Conservation (phyloP, 2,113 vertebrate species). For the Corythornis madagascariensis region DNA sequence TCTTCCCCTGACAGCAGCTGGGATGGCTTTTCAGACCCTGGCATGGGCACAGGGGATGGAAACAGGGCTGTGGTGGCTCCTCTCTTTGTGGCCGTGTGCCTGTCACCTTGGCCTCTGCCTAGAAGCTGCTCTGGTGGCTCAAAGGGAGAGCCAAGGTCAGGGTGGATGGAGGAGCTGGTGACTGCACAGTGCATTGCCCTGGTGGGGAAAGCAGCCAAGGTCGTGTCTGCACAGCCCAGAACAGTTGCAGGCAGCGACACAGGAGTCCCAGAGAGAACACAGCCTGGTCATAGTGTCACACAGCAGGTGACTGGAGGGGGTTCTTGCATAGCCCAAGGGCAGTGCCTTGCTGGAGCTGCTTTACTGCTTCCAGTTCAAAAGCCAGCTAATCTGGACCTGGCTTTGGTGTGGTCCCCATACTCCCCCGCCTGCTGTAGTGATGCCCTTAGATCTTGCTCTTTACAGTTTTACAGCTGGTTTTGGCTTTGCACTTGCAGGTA, state of each 20-base stretch:
- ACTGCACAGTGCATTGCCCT: fast-evolving
- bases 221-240: not conserved
- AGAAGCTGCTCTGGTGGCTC: not conserved
- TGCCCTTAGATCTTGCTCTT: not conserved
- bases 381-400: not conserved
- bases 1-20: not conserved
- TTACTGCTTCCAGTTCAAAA: not conserved
- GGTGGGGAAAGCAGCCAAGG: not conserved
- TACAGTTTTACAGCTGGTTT: not conserved
- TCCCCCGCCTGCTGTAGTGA: not conserved
- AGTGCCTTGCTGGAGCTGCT: not conserved
- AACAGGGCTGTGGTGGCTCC: not conserved
- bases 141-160: not conserved
- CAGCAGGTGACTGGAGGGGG: fast-evolving
- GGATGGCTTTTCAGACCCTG: not conserved
- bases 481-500: not conserved
- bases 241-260: not conserved
- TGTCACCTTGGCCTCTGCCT: not conserved
- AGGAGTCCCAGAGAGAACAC: not conserved
- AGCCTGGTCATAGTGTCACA: fast-evolving
- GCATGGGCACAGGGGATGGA: not conserved
- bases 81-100: not conserved
- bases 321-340: not conserved
- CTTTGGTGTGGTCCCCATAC: not conserved
- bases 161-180: not conserved